Percentiles rank a stretch among this genome's conserved stretches.
These are phyloP conservation scores for Notocelia uddmanniana DNA, from an alignment of 2,888 invertebrate species.

Conservation along the genomic window DNA sequence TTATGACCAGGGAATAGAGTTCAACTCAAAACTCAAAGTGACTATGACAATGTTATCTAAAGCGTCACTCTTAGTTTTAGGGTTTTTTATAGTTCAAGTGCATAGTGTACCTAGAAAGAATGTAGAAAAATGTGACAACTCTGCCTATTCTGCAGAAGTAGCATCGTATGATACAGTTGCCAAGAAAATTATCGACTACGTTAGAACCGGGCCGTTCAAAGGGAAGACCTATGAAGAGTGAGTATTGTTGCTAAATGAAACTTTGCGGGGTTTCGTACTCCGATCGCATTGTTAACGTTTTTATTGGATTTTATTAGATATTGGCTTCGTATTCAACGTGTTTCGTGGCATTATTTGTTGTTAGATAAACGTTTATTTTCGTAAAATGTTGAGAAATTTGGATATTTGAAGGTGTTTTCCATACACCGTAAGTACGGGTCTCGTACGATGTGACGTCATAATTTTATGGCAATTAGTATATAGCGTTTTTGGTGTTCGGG, in stretches of 20 bases:
- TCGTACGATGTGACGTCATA: no score
- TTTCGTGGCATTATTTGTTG: not conserved
- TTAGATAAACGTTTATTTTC: not conserved
- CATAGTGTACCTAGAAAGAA: constrained; percentile 52
- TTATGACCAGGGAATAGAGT: no score
- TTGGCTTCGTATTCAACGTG: not conserved
- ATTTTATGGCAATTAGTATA: no score
- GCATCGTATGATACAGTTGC: constrained; percentile 83
- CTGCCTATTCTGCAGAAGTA: constrained; percentile 83
- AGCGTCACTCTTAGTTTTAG: constrained; percentile 42
- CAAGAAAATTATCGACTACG: constrained; percentile 80
- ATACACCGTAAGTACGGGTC: no score
- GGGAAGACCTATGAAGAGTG: constrained; percentile 85
- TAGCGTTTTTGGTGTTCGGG: no score
- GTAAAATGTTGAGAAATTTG: not conserved
- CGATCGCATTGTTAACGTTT: not conserved
- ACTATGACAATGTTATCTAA: constrained; percentile 19
- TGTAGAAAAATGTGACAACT: constrained; percentile 61
- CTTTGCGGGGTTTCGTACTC: constrained; percentile 21
- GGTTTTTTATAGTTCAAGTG: constrained; percentile 46
- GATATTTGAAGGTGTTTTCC: no score
- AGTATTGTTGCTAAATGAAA: constrained; percentile 58
- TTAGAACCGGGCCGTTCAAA: constrained; percentile 81
- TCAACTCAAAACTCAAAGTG: no score
- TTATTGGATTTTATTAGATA: not conserved